phyloP scores from a whole-genome alignment of 2,888 invertebrate species.

The Oscheius sp. region DNA sequence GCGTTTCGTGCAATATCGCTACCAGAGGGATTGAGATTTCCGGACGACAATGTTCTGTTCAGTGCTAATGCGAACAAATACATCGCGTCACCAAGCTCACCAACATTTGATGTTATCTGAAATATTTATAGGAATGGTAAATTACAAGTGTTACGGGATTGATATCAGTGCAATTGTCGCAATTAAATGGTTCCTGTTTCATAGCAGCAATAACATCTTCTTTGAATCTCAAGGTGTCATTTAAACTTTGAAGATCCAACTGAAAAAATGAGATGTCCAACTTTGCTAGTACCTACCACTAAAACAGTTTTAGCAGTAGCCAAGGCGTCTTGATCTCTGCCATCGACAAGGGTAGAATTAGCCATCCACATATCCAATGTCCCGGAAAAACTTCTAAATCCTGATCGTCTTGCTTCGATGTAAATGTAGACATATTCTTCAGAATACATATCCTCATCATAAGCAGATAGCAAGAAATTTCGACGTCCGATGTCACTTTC shows the following conservation, averaged over 20 bases:
- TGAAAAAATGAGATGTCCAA: not conserved
- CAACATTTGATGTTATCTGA: slow-evolving; percentile 31
- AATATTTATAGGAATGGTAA: not conserved
- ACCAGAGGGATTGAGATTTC: slow-evolving; percentile 15
- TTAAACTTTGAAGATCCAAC: slow-evolving; percentile 25
- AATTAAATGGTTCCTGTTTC: slow-evolving; percentile 23
- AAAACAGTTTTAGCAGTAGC: not conserved
- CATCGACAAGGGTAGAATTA: slow-evolving; percentile 12
- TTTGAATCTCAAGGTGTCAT: slow-evolving; percentile 15
- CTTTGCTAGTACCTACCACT: not conserved
- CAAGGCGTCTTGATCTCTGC: slow-evolving; percentile 29
- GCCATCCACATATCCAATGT: slow-evolving; percentile 4
- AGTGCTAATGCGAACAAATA: slow-evolving; percentile 26
- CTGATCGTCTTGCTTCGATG: slow-evolving; percentile 43
- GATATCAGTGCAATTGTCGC: slow-evolving; percentile 28
- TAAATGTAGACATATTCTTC: slow-evolving; percentile 52
- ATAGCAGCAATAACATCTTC: slow-evolving; percentile 3
- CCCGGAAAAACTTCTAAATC: slow-evolving; percentile 36
- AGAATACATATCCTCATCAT: slow-evolving; percentile 48
- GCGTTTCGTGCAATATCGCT: slow-evolving; percentile 20
- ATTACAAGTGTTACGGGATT: slow-evolving; percentile 7
- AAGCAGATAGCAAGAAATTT: slow-evolving; percentile 46
- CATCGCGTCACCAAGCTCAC: slow-evolving; percentile 38
- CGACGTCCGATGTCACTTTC: slow-evolving; percentile 58
- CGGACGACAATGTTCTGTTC: slow-evolving; percentile 24